Evolutionary conservation across 2,888 invertebrate species (phyloP).

Genomic region (Seira musarum): DNA sequence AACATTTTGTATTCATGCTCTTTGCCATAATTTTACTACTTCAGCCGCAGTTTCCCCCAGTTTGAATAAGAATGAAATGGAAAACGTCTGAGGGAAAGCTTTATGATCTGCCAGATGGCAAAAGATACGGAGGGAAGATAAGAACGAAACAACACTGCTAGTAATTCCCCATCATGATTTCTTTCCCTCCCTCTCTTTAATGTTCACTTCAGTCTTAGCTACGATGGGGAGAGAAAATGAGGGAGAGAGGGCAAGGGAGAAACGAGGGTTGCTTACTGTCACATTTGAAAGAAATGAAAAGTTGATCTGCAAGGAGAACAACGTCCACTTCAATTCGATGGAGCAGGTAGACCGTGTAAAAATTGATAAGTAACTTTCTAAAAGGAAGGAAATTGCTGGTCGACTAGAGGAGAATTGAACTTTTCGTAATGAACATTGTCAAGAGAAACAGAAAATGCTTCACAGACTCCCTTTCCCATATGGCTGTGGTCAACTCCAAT

Average conservation of each 20-base stretch:
- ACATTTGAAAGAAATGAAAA: constrained; percentile 2
- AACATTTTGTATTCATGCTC: constrained; percentile 35
- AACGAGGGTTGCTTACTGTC: not conserved
- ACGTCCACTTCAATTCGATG: not conserved
- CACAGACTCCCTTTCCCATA: not conserved
- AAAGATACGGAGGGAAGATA: not conserved
- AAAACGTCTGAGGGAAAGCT: not conserved
- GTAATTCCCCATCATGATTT: not conserved
- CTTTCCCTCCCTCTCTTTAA: too few species aligned
- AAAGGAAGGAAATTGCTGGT: constrained; percentile 27
- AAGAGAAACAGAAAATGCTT: not conserved
- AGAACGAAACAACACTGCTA: not conserved
- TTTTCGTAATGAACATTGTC: constrained; percentile 40
- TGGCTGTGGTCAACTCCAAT: not conserved
- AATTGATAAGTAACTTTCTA: constrained; percentile 43
- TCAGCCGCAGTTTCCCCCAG: not conserved
- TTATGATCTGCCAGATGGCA: not conserved
- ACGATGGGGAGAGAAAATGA: not conserved
- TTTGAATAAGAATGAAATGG: not conserved
- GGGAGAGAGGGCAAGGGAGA: constrained; percentile 4
- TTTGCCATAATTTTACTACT: constrained; percentile 1
- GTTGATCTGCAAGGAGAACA: constrained; percentile 3
- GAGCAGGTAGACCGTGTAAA: constrained; percentile 25
- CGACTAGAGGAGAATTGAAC: constrained; percentile 42
- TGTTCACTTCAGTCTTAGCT: too few species aligned